A percentile compares a stretch with the other conserved stretches of the same genome.
These are phyloP conservation scores for Leontocebus nigricollis DNA, from an alignment of 2,797 vertebrate genomes.

Conservation along the genomic window DNA sequence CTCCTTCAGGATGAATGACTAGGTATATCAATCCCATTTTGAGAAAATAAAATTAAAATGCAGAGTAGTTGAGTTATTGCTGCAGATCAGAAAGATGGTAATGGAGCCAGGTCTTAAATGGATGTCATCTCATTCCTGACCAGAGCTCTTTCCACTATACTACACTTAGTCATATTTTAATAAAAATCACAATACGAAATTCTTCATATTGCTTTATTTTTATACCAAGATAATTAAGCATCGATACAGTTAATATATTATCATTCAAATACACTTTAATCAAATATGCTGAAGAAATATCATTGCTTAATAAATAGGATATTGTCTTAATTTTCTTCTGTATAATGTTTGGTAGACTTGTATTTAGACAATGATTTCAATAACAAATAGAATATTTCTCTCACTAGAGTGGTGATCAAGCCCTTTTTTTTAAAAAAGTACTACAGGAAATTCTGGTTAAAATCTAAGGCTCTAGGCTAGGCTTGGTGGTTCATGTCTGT, in stretches of 20 bases:
- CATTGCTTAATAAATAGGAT: background rate
- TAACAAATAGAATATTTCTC: background rate
- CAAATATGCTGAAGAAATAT: background rate
- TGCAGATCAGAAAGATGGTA: background rate
- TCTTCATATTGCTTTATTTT: background rate
- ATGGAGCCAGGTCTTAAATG: background rate
- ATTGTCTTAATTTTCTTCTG: background rate
- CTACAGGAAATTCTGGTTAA: background rate
- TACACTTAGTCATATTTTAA: background rate
- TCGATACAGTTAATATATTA: background rate
- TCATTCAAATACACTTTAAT: background rate
- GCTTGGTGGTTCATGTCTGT: background rate
- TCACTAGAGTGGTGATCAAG: background rate
- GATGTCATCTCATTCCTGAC: background rate
- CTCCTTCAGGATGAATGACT: background rate
- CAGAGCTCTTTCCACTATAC: background rate
- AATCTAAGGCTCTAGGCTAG: background rate
- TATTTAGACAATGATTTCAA: background rate
- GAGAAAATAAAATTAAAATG: background rate
- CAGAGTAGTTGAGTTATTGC: background rate
- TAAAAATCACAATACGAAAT: background rate
- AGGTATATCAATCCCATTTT: background rate
- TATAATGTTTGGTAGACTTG: background rate
- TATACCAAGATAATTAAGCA: background rate
- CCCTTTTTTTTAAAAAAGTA: background rate